phyloP scores from a whole-genome alignment of 2,113 vertebrate species.

The Heterocephalus glaber region DNA sequence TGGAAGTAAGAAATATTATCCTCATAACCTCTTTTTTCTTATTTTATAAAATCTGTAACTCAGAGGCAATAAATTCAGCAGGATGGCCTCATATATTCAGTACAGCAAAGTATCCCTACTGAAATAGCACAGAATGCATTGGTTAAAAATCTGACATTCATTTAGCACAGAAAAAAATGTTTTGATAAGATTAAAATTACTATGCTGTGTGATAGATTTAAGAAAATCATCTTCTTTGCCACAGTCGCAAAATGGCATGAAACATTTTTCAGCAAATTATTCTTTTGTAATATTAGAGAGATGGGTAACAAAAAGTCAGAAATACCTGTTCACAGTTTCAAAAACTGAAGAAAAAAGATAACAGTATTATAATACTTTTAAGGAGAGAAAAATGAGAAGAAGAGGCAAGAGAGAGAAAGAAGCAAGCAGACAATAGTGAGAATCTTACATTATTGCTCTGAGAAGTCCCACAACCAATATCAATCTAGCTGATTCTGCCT shows the following conservation, averaged over 20 bases:
- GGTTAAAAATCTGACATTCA: neutral
- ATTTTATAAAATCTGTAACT: conserved; percentile 40
- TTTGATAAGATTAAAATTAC: neutral
- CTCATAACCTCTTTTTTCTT: neutral
- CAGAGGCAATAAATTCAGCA: neutral
- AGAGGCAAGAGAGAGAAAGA: neutral
- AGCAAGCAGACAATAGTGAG: neutral
- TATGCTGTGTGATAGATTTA: neutral
- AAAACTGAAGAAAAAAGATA: neutral
- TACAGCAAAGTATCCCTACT: neutral
- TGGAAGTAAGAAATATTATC: neutral
- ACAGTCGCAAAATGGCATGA: neutral
- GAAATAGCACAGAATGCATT: neutral
- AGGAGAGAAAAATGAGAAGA: neutral
- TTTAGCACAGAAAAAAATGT: neutral
- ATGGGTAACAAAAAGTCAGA: neutral
- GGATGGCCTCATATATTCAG: neutral
- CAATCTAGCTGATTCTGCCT: conserved; percentile 22
- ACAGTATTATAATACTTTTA: neutral
- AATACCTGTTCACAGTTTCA: neutral
- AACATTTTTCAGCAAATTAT: neutral
- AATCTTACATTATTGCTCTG: conserved; percentile 30
- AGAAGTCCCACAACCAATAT: conserved; percentile 52
- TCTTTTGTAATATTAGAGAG: neutral
- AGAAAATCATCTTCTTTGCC: conserved; percentile 1